A percentile compares a stretch with the other conserved stretches of the same genome.
phyloP scores from a whole-genome alignment of 2,888 invertebrate genomes.

The Venusia cambrica region DNA sequence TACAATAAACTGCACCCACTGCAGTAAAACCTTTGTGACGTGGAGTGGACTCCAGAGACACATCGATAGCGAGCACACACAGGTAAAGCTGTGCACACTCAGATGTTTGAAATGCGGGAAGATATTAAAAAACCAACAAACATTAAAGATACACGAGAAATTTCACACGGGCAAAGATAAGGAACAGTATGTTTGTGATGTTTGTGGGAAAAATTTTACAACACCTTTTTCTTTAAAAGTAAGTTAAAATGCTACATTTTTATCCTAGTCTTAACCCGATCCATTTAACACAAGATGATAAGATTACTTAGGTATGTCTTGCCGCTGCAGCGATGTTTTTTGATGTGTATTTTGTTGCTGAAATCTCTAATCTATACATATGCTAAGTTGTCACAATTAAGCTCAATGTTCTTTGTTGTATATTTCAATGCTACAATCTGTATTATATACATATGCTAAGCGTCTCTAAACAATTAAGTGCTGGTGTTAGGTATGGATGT shows the following conservation, averaged over 20 bases:
- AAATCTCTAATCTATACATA: too few species aligned
- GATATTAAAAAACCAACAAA: slow-evolving; percentile 54
- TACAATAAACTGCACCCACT: slow-evolving; percentile 51
- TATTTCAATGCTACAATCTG: too few species aligned
- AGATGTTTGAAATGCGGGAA: slow-evolving; percentile 62
- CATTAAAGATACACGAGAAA: slow-evolving; percentile 54
- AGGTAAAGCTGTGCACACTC: slow-evolving; percentile 45
- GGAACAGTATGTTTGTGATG: slow-evolving; percentile 55
- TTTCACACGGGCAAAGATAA: slow-evolving; percentile 53
- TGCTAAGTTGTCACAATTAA: too few species aligned
- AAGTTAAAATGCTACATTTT: slow-evolving; percentile 20
- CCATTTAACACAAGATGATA: too few species aligned
- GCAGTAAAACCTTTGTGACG: slow-evolving; percentile 61
- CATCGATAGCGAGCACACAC: slow-evolving; percentile 53
- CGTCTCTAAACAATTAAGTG: too few species aligned
- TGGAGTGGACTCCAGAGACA: slow-evolving; percentile 62
- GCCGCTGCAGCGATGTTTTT: too few species aligned
- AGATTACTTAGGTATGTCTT: too few species aligned
- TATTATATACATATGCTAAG: too few species aligned
- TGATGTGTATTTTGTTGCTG: too few species aligned
- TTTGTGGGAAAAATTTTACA: slow-evolving; percentile 63
- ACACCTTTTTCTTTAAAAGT: slow-evolving; percentile 53
- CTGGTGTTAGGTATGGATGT: too few species aligned
- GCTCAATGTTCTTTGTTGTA: too few species aligned
- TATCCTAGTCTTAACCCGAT: too few species aligned